Evolutionary conservation across 2,797 vertebrate genomes (phyloP).

Genomic region (Ficedula albicollis): DNA sequence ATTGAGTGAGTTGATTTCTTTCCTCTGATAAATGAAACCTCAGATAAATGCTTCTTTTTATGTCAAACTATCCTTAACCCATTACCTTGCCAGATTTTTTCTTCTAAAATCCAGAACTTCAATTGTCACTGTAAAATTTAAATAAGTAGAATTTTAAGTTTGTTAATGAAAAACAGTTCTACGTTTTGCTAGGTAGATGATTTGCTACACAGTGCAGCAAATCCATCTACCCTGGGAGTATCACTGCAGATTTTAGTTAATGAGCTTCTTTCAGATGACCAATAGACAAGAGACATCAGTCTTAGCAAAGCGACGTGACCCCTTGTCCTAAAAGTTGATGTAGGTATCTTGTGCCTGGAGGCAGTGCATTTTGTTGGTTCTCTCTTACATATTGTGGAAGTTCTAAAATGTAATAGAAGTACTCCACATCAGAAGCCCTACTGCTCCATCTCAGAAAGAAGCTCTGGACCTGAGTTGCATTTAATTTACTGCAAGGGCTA

Average conservation of each 20-base stretch:
- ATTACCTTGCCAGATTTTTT: neutral
- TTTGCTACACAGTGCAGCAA: neutral
- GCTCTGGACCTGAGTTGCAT: neutral
- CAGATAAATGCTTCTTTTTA: neutral
- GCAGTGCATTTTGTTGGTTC: neutral
- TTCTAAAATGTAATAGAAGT: neutral
- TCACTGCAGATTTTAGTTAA: neutral
- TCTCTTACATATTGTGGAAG: neutral
- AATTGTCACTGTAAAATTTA: neutral
- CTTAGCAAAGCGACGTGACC: neutral
- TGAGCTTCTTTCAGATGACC: neutral
- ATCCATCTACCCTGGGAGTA: neutral
- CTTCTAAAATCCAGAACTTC: neutral
- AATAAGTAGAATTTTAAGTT: neutral
- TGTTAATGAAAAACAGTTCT: neutral
- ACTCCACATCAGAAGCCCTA: neutral
- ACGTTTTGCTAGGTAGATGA: neutral
- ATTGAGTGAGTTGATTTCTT: neutral
- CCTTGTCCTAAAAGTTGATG: neutral
- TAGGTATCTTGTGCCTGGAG: neutral
- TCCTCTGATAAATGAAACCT: neutral
- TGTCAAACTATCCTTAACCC: neutral
- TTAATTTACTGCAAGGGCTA: neutral
- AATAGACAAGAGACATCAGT: neutral
- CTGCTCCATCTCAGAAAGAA: neutral